These are phyloP conservation scores for Amia ocellicauda DNA, from an alignment of 2,113 vertebrate genomes.

Conservation along the genomic window DNA sequence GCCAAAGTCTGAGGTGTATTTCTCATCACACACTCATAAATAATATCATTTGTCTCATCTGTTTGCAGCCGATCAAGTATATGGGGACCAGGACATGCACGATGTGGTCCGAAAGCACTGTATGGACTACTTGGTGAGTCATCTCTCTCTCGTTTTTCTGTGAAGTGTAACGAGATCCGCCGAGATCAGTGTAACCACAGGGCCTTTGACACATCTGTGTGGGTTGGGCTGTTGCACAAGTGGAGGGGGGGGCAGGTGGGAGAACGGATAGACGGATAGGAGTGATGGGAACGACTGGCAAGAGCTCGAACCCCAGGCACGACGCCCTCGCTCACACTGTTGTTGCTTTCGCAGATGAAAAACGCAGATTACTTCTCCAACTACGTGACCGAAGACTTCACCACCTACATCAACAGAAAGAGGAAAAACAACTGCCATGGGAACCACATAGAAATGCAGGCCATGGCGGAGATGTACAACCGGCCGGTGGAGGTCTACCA, in stretches of 20 bases:
- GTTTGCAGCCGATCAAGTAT: slow-evolving; percentile 81
- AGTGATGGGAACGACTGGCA: no score
- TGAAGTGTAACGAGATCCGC: background rate
- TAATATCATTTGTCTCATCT: no score
- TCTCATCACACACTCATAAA: no score
- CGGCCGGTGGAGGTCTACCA: slow-evolving; percentile 92
- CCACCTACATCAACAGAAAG: slow-evolving; percentile 93
- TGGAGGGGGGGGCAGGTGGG: no score
- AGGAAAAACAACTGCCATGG: slow-evolving; percentile 94
- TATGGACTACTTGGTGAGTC: slow-evolving; percentile 89
- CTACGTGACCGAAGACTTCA: slow-evolving; percentile 94
- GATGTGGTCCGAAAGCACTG: slow-evolving; percentile 90
- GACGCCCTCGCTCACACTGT: no score
- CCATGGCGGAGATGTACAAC: slow-evolving; percentile 97
- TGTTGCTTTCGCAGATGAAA: slow-evolving; percentile 83
- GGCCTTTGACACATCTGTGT: background rate
- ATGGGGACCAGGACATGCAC: slow-evolving; percentile 90
- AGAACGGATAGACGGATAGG: no score
- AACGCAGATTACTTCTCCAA: slow-evolving; percentile 94
- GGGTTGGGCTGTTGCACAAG: no score
- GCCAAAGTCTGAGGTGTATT: no score
- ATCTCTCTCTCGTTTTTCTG: background rate
- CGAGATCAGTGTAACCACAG: no score
- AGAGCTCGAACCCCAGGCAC: no score
- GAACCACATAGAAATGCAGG: slow-evolving; percentile 97